Evolutionary conservation across 2,888 invertebrate species (phyloP).

Genomic region (Drosophila mettleri): DNA sequence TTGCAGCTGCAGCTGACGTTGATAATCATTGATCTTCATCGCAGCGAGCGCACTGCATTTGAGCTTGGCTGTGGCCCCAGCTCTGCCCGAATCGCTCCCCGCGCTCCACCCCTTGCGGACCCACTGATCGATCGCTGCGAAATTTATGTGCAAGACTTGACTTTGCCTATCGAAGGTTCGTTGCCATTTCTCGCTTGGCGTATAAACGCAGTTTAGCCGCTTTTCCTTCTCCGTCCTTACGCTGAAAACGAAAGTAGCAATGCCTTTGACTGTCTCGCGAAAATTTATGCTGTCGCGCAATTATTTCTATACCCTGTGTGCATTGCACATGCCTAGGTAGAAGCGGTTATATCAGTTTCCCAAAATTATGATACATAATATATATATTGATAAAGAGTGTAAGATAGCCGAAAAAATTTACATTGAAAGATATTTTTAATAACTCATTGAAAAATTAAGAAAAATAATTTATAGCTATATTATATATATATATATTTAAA

Average conservation of each 20-base stretch:
- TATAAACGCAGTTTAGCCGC: slow-evolving; percentile 44
- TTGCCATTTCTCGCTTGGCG: slow-evolving; percentile 71
- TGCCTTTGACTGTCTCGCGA: slow-evolving; percentile 44
- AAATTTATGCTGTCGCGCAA: slow-evolving; percentile 79
- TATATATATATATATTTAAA: too few species aligned
- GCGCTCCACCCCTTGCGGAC: slow-evolving; percentile 2
- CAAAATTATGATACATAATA: too few species aligned
- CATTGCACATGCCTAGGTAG: background rate
- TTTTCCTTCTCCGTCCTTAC: slow-evolving; percentile 53
- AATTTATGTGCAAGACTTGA: slow-evolving; percentile 77
- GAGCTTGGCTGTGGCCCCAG: slow-evolving; percentile 18
- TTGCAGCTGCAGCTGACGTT: slow-evolving; percentile 64
- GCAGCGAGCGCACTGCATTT: slow-evolving; percentile 51
- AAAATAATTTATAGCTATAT: too few species aligned
- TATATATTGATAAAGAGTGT: too few species aligned
- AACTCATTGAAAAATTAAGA: too few species aligned
- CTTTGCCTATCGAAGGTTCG: slow-evolving; percentile 76
- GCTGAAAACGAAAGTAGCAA: slow-evolving; percentile 80
- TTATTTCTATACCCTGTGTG: slow-evolving; percentile 49
- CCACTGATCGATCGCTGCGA: slow-evolving; percentile 51
- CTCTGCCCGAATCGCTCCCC: slow-evolving; percentile 3
- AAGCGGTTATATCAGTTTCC: background rate
- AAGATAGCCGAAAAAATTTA: too few species aligned
- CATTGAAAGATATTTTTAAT: too few species aligned
- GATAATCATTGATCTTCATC: slow-evolving; percentile 84